Conservation (phyloP, 2,888 invertebrate genomes). For the Nebria salina region DNA sequence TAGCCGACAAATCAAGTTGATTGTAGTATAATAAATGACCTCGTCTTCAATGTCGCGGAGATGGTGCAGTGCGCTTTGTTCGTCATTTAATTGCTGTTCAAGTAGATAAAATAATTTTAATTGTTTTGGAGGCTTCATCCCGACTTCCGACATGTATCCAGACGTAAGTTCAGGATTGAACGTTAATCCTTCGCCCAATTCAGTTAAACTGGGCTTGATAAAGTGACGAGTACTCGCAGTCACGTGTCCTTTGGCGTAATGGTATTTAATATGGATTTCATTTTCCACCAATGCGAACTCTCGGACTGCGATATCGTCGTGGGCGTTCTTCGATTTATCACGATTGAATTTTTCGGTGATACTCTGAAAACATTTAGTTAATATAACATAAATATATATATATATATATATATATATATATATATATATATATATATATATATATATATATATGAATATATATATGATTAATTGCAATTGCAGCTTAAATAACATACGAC, state of each 20-base stretch:
- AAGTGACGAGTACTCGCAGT: constrained; percentile 73
- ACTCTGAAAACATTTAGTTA: constrained; percentile 55
- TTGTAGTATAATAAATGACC: constrained; percentile 51
- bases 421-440: not conserved
- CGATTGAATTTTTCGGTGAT: constrained; percentile 73
- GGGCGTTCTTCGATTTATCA: constrained; percentile 66
- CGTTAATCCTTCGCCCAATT: constrained; percentile 73
- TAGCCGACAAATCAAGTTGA: not conserved
- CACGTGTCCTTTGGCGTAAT: constrained; percentile 70
- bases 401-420: not conserved
- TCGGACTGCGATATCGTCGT: constrained; percentile 72
- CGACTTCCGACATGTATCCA: constrained; percentile 75
- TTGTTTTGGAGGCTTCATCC: constrained; percentile 68
- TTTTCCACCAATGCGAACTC: constrained; percentile 71
- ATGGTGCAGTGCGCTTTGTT: constrained; percentile 68
- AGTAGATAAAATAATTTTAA: constrained; percentile 72
- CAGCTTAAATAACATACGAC: constrained; percentile 53
- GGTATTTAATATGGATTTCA: constrained; percentile 71
- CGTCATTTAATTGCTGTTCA: constrained; percentile 70
- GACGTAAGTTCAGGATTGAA: constrained; percentile 72
- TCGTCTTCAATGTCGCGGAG: constrained; percentile 65
- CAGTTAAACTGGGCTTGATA: constrained; percentile 74
- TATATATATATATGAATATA: no score
- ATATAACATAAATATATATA: not conserved
- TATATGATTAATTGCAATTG: no score